These are phyloP conservation scores for Anorthoa munda DNA, from an alignment of 2,888 invertebrate genomes.

Conservation along the genomic window DNA sequence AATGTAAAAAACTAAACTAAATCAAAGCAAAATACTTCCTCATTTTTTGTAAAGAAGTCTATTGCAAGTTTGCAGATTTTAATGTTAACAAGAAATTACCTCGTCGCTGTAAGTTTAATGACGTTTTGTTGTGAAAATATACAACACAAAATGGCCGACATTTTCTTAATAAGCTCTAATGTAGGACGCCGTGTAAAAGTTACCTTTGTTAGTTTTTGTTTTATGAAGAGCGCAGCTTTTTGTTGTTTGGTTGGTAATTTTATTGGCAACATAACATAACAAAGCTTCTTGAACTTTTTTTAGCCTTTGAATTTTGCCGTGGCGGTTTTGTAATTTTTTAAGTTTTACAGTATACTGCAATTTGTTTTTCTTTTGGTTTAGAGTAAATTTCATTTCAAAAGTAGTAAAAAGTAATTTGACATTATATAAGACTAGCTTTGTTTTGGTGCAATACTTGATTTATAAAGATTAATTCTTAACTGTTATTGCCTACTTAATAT, in stretches of 20 bases:
- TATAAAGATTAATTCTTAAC: constrained; percentile 4
- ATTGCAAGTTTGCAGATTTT: constrained; percentile 43
- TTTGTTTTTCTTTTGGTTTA: not conserved
- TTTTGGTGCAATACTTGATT: constrained; percentile 6
- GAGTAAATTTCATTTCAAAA: not conserved
- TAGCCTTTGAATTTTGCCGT: not conserved
- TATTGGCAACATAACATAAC: not conserved
- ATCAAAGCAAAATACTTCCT: constrained; percentile 35
- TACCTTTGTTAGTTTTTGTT: constrained; percentile 4
- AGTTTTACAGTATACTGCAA: too few relatives aligned
- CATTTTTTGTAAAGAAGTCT: constrained; percentile 35
- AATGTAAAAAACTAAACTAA: constrained; percentile 12
- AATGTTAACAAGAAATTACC: constrained; percentile 45
- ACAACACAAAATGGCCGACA: constrained; percentile 12
- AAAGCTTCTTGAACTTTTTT: not conserved
- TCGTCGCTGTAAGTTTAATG: constrained; percentile 28
- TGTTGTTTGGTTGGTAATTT: constrained; percentile 7
- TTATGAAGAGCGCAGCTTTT: not conserved
- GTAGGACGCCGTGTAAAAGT: not conserved
- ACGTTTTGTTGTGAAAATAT: constrained; percentile 23
- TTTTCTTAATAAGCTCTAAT: constrained; percentile 40
- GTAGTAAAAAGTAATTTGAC: not conserved
- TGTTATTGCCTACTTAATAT: constrained; percentile 8
- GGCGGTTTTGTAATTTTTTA: not conserved
- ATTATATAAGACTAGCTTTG: not conserved